Conservation (phyloP, 2,797 vertebrate species). For the Monodelphis domestica region DNA sequence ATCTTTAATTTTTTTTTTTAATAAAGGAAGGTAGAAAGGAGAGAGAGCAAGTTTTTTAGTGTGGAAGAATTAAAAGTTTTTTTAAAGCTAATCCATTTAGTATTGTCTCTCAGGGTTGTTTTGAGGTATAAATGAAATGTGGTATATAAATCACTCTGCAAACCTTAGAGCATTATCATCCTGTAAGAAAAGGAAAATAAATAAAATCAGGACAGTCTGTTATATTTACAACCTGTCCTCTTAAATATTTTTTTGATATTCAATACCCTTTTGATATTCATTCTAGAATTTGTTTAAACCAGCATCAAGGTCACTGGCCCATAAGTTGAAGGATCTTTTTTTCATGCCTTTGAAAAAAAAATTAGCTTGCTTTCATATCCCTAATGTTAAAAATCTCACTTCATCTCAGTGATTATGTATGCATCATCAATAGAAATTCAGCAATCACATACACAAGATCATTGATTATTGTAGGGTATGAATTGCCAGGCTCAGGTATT, state of each 20-base stretch:
- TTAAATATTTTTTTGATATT: too few species aligned
- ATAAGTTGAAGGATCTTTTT: background rate
- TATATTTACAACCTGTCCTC: background rate
- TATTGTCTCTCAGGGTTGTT: background rate
- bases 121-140: background rate
- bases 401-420: background rate
- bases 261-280: background rate
- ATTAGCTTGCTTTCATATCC: background rate
- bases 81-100: background rate
- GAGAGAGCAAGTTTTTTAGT: background rate
- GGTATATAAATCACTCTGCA: background rate
- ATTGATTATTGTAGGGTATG: background rate
- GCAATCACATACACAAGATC: background rate
- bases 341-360: background rate
- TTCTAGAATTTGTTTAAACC: background rate
- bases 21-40: background rate
- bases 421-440: background rate
- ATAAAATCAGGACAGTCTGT: background rate
- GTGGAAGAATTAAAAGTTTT: too few species aligned
- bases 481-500: background rate
- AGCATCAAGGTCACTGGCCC: background rate
- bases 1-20: background rate
- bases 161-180: background rate
- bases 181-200: background rate
- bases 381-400: background rate